Evolutionary conservation across 2,797 vertebrate species (phyloP), one percentile per base, ranked within the genome.

Genomic region (Phoxinus dragarum): DNA sequence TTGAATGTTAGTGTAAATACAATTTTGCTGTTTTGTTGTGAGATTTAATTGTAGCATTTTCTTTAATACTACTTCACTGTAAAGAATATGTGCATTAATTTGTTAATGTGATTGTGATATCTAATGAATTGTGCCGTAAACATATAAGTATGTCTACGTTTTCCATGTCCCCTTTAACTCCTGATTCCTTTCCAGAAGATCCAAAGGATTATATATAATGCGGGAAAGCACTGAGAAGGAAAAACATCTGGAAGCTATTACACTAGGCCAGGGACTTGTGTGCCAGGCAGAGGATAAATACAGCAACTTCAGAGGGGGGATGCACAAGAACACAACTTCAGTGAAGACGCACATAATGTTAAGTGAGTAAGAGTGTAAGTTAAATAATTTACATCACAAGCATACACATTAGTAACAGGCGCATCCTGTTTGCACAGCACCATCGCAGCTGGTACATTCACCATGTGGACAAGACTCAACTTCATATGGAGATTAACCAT

Each of bases 241-340:
- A 38, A 4, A 59, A 79, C 81, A 84, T 42, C 89, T 91, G 91
- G 91, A 88, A 93, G 88, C 87, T 88, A 91, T 93, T 89, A 91
- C 31, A 81, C 68, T 78, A 31, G 40, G 77, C 92, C 90, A 92
- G 90, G 91, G 85, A 89, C 89, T 92, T 91, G 85, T 80, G 38
- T 38, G 84, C 49, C 47, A 82, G 49, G 44, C 76, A 81, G 38
- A 71, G 74, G 61, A 84, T 88, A 67, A 66, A 77, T 23, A 85
- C 16, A 52, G 59, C 16, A 27, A 64, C 82, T 2, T 81, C 19
- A 59, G 27, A 75, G 54, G 44, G 72, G 40, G 81, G 40, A 61
- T 19, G 56, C 34, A 42, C n/a, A 6, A 27, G 42, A 71, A 38
- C 17, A 82, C 61, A 54, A 23, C 12, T 59, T 77, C 36, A 27